Evolutionary conservation across 2,797 vertebrate genomes (phyloP), one percentile per base, ranked within the genome.

Genomic region (Rhynchonycteris naso): DNA sequence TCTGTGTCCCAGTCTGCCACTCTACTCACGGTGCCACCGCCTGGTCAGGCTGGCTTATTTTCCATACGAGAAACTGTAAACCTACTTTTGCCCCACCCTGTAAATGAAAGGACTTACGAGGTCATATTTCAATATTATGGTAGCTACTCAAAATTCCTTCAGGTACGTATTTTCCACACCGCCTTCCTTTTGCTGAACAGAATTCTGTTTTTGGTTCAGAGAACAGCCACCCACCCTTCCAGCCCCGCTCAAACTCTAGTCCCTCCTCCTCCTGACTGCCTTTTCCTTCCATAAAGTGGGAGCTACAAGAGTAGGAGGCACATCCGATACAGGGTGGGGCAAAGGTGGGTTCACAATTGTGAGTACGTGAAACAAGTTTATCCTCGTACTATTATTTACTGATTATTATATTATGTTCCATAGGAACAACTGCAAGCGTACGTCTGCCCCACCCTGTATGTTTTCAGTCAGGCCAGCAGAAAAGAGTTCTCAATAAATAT

Each of bases 401-500:
- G 43, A 43, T 43, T 43, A 43, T 43, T 43, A 43, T 43, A 43
- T 43, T 43, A 43, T 43, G 43, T 43, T 43, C 43, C 43, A 43
- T 43, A 43, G 43, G 43, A 43, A 43, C 43, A 43, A 43, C 43
- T 43, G 43, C 43, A 43, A 43, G 8, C 43, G 5, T 43, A 43
- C 43, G 8, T 43, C 8, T 43, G 43, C 43, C 5, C 43, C 43
- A 43, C 43, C 43, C 43, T 43, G 89, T 47, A 90, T 56, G 76
- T 85, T 83, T 88, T 85, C n/a, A 94, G 65, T 33, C 33, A 88
- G 68, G 58, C 30, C 58, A 66, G 79, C 58, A 93, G 38, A 54
- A 94, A 79, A 84, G 26, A 91, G 43, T 63, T 88, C 58, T 95
- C 68, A 84, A 86, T 92, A 86, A 95, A 90, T 94, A 92, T 83